Conservation (phyloP, 2,888 invertebrate species). For the Microplitis manilae region DNA sequence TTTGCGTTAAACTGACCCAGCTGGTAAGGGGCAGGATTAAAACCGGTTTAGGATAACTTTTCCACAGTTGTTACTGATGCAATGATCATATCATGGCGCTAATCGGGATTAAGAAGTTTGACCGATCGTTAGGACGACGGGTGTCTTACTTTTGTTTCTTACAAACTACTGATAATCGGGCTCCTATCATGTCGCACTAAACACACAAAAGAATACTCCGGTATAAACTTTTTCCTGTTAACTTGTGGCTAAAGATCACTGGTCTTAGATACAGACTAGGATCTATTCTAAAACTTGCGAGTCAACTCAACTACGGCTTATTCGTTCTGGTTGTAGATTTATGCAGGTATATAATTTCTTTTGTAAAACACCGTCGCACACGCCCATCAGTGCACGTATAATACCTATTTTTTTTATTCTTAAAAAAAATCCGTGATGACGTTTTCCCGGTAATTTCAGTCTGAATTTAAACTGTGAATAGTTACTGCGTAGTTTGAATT, state of each 20-base stretch:
- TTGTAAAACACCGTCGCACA: conserved; percentile 29
- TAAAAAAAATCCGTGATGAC: neutral
- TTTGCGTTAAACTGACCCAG: conserved; percentile 43
- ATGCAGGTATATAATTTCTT: conserved; percentile 42
- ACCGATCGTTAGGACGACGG: conserved; percentile 21
- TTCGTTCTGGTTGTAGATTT: conserved; percentile 38
- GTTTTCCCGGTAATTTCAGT: too few relatives aligned
- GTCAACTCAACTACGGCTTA: conserved; percentile 37
- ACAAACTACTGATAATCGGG: conserved; percentile 26
- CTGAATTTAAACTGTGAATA: conserved; percentile 1
- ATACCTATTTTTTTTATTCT: conserved; percentile 2
- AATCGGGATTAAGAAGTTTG: conserved; percentile 46
- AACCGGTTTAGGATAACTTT: conserved; percentile 50
- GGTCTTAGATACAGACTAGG: conserved; percentile 19
- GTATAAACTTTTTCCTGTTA: neutral
- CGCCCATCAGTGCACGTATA: conserved; percentile 8
- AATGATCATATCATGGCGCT: conserved; percentile 43
- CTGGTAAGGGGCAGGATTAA: conserved; percentile 35
- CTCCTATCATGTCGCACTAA: neutral
- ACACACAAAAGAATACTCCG: neutral
- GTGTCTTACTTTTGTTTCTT: conserved; percentile 19
- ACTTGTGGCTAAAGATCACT: conserved; percentile 39
- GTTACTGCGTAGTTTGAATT: neutral
- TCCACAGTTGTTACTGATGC: conserved; percentile 38
- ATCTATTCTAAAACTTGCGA: conserved; percentile 2